These are phyloP conservation scores for Hyla sarda DNA, from an alignment of 2,113 vertebrate species.

Conservation along the genomic window DNA sequence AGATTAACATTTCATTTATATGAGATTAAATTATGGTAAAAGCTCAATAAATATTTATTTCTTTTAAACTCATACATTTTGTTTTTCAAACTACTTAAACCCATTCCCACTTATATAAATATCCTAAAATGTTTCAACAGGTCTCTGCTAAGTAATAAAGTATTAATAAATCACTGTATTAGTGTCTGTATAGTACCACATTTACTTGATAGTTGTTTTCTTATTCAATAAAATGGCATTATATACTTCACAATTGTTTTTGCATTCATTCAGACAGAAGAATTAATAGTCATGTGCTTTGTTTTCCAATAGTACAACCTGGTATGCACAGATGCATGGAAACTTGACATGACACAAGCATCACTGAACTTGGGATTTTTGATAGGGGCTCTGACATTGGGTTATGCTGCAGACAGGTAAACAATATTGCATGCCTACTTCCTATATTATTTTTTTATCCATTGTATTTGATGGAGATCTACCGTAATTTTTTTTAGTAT, in stretches of 20 bases:
- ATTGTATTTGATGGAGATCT: background rate
- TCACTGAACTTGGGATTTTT: slow-evolving; percentile 90
- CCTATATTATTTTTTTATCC: background rate
- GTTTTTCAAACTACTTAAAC: too few relatives aligned
- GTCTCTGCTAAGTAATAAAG: too few relatives aligned
- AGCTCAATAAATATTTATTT: too few relatives aligned
- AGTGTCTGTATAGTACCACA: background rate
- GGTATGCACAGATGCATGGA: slow-evolving; percentile 86
- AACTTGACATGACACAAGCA: slow-evolving; percentile 90
- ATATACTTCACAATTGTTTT: background rate
- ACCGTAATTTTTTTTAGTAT: background rate
- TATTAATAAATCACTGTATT: too few relatives aligned
- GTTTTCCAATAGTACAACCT: slow-evolving; percentile 86
- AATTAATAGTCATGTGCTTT: slow-evolving; percentile 44
- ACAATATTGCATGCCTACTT: background rate
- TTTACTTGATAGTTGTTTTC: background rate
- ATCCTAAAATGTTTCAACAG: too few relatives aligned
- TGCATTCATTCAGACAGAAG: background rate
- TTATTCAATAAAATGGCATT: background rate
- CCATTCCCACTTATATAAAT: too few relatives aligned
- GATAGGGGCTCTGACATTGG: slow-evolving; percentile 82
- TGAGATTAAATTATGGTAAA: too few relatives aligned
- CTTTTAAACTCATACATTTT: too few relatives aligned
- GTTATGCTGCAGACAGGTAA: slow-evolving; percentile 94
- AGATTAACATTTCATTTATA: too few relatives aligned